Conservation (phyloP, 1,140 invertebrate species). For the Drosophila leontia region DNA sequence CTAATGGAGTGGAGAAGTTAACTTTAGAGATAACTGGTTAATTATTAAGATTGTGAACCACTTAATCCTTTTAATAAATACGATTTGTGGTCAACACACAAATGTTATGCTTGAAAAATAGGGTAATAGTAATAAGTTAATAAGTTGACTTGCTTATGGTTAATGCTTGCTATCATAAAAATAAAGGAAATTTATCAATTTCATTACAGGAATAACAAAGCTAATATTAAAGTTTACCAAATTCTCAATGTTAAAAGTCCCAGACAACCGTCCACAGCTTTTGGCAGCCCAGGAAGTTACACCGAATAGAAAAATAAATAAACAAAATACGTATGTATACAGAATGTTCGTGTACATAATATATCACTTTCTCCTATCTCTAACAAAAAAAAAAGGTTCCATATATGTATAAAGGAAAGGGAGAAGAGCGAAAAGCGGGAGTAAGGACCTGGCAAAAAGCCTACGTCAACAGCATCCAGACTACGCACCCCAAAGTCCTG, state of each 20-base stretch:
- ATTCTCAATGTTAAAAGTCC: conserved; percentile 14
- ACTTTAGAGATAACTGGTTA: background rate
- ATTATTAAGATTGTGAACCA: background rate
- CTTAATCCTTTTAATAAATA: background rate
- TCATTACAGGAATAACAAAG: no score
- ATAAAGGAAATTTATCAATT: no score
- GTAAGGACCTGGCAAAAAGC: conserved; percentile 20
- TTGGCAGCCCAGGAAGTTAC: conserved; percentile 13
- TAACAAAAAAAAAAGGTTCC: conserved; percentile 13
- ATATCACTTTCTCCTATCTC: conserved; percentile 66
- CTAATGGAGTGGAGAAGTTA: background rate
- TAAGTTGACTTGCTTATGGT: no score
- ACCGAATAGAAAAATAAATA: background rate
- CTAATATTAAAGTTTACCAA: no score
- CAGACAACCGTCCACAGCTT: conserved; percentile 62
- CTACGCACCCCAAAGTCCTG: conserved; percentile 23
- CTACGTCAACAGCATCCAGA: conserved; percentile 46
- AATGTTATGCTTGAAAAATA: no score
- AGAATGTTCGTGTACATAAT: conserved; percentile 8
- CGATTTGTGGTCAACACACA: background rate
- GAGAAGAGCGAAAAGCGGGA: background rate
- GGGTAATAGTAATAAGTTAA: no score
- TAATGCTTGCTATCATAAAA: no score
- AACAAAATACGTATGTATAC: conserved; percentile 3
- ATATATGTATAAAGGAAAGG: conserved; percentile 9